Evolutionary conservation across 2,797 vertebrate species (phyloP).

Genomic region (Salarias fasciatus): DNA sequence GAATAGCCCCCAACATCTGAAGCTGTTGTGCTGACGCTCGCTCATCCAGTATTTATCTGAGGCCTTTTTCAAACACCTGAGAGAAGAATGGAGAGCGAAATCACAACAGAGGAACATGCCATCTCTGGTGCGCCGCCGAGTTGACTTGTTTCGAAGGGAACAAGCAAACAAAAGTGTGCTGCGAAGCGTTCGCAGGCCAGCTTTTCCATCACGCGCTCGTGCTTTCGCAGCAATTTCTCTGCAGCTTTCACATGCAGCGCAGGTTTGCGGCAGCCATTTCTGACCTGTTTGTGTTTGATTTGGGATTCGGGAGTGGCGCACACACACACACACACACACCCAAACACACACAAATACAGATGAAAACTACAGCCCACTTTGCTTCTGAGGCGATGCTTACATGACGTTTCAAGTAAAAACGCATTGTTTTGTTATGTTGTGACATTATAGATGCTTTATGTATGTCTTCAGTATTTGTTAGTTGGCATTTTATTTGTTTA

Average conservation of each 20-base stretch:
- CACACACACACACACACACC: too few relatives aligned
- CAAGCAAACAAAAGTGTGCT: slow-evolving; percentile 54
- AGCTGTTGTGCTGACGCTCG: slow-evolving; percentile 54
- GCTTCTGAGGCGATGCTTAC: too few relatives aligned
- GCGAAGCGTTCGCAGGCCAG: slow-evolving; percentile 45
- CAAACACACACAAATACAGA: neutral
- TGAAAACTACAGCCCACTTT: too few relatives aligned
- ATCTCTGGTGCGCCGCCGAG: slow-evolving; percentile 59
- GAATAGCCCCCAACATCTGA: slow-evolving; percentile 43
- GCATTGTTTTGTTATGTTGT: too few relatives aligned
- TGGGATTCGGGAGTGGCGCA: slow-evolving; percentile 4
- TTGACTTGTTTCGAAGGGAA: slow-evolving; percentile 52
- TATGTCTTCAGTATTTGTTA: too few relatives aligned
- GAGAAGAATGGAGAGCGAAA: slow-evolving; percentile 40
- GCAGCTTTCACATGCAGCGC: slow-evolving; percentile 29
- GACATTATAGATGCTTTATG: too few relatives aligned
- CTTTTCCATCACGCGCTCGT: neutral
- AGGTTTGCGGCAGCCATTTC: slow-evolving; percentile 21
- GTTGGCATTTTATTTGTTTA: too few relatives aligned
- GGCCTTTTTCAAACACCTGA: slow-evolving; percentile 61
- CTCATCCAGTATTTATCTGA: slow-evolving; percentile 67
- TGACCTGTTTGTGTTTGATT: neutral
- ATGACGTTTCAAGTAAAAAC: too few relatives aligned
- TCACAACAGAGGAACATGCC: slow-evolving; percentile 53
- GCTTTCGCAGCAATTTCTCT: slow-evolving; percentile 22